A percentile compares a stretch with the other conserved stretches of the same genome.
These are phyloP conservation scores for Lacanobia wlatinum DNA, from an alignment of 2,888 invertebrate species.

Conservation along the genomic window DNA sequence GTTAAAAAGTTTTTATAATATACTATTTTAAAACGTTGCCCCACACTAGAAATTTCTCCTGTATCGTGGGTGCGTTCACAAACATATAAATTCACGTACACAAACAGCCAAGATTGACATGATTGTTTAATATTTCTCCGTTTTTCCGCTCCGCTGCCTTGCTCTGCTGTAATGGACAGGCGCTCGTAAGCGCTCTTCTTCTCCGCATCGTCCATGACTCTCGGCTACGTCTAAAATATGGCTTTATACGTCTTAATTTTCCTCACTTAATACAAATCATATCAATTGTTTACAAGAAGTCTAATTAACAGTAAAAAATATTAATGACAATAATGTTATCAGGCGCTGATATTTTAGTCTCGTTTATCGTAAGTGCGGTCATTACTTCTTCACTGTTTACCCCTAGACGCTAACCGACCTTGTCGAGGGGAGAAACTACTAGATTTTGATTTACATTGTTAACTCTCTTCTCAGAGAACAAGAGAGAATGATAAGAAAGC, in stretches of 20 bases:
- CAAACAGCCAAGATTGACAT: too few species aligned
- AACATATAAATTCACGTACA: too few species aligned
- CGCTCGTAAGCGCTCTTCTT: too few species aligned
- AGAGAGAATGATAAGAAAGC: slow-evolving; percentile 1
- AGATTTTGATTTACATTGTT: slow-evolving; percentile 60
- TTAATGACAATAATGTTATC: slow-evolving; percentile 64
- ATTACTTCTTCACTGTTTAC: slow-evolving; percentile 72
- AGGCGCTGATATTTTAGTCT: slow-evolving; percentile 66
- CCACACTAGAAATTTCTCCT: too few species aligned
- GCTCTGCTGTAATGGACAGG: too few species aligned
- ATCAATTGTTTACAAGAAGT: slow-evolving; percentile 40
- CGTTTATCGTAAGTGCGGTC: slow-evolving; percentile 76
- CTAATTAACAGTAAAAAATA: slow-evolving; percentile 63
- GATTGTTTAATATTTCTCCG: too few species aligned
- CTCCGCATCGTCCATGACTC: background rate
- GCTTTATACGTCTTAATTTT: slow-evolving; percentile 7
- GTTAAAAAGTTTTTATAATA: too few species aligned
- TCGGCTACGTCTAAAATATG: background rate
- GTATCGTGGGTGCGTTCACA: too few species aligned
- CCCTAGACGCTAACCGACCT: slow-evolving; percentile 24
- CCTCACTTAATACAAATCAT: slow-evolving; percentile 24
- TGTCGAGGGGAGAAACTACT: slow-evolving; percentile 43
- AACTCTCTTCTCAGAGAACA: background rate
- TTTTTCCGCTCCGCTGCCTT: too few species aligned
- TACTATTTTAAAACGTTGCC: too few species aligned